phyloP scores from a whole-genome alignment of 2,797 vertebrate species.

The Enteromius thamalakanensis region DNA sequence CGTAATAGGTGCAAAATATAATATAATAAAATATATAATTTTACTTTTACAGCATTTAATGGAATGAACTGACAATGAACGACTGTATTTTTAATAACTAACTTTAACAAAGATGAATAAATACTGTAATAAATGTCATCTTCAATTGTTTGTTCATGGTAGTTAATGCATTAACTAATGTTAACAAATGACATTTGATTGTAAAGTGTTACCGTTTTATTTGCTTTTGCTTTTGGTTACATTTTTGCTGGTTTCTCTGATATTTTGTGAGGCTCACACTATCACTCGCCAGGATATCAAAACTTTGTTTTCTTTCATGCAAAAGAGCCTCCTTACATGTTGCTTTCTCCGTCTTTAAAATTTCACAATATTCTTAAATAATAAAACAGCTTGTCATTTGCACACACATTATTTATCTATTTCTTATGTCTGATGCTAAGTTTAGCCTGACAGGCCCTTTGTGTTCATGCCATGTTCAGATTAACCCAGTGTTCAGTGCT shows the following conservation, averaged over 20 bases:
- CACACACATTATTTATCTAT: background rate
- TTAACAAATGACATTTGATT: no score
- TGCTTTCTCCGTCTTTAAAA: slow-evolving; percentile 13
- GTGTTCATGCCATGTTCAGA: background rate
- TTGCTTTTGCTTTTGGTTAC: background rate
- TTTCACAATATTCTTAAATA: slow-evolving; percentile 23
- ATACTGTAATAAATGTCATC: no score
- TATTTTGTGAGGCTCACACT: background rate
- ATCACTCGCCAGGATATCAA: background rate
- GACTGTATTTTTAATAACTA: no score
- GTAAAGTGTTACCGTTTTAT: background rate
- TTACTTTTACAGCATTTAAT: no score
- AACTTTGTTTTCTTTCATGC: slow-evolving; percentile 4
- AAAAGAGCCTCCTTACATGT: background rate
- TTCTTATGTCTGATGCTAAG: background rate
- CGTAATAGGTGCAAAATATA: background rate
- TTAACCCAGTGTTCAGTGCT: background rate
- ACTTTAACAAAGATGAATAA: no score
- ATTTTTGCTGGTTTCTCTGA: background rate
- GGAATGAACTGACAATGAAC: no score
- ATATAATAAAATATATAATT: no score
- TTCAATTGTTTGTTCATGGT: no score
- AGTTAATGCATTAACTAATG: no score
- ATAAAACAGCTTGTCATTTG: slow-evolving; percentile 26
- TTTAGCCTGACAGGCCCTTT: background rate